These are phyloP conservation scores for Drosophila mauritiana DNA, from an alignment of 1,140 invertebrate genomes.

Conservation along the genomic window DNA sequence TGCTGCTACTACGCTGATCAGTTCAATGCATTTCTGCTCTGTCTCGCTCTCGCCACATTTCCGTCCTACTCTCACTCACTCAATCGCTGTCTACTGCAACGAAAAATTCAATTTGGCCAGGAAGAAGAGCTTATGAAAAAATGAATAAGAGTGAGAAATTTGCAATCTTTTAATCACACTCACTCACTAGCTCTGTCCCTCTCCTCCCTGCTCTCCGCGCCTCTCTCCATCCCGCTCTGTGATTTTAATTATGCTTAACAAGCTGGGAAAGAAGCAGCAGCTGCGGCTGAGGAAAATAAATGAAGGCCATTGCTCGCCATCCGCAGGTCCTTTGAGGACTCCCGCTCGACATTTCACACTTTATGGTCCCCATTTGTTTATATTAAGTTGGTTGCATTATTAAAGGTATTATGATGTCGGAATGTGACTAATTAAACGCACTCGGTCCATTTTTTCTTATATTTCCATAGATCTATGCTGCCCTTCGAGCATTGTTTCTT, in stretches of 20 bases:
- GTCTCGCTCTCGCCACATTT: not conserved
- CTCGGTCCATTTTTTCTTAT: no score
- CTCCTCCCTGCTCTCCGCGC: not conserved
- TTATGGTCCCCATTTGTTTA: slow-evolving; percentile 9
- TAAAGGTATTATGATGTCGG: not conserved
- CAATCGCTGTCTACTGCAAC: slow-evolving; percentile 13
- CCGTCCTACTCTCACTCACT: not conserved
- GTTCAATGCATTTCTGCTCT: slow-evolving; percentile 14
- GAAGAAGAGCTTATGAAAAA: slow-evolving; percentile 14
- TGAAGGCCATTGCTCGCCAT: slow-evolving; percentile 23
- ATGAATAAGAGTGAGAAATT: slow-evolving; percentile 7
- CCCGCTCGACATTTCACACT: slow-evolving; percentile 9
- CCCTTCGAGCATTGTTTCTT: no score
- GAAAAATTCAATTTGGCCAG: slow-evolving; percentile 31
- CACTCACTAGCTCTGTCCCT: slow-evolving; percentile 4
- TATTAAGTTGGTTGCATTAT: slow-evolving; percentile 10
- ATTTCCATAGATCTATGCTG: no score
- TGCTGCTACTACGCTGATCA: not conserved
- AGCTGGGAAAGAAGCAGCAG: slow-evolving; percentile 18
- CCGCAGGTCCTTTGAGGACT: slow-evolving; percentile 2
- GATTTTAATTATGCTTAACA: slow-evolving; percentile 67
- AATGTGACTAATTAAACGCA: not conserved
- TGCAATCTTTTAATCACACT: slow-evolving; percentile 45
- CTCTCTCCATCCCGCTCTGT: not conserved
- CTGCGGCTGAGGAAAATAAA: slow-evolving; percentile 31